A percentile compares a stretch with the other conserved stretches of the same genome.
phyloP scores from a whole-genome alignment of 2,888 invertebrate species.

The Leptopilina drosophilae region DNA sequence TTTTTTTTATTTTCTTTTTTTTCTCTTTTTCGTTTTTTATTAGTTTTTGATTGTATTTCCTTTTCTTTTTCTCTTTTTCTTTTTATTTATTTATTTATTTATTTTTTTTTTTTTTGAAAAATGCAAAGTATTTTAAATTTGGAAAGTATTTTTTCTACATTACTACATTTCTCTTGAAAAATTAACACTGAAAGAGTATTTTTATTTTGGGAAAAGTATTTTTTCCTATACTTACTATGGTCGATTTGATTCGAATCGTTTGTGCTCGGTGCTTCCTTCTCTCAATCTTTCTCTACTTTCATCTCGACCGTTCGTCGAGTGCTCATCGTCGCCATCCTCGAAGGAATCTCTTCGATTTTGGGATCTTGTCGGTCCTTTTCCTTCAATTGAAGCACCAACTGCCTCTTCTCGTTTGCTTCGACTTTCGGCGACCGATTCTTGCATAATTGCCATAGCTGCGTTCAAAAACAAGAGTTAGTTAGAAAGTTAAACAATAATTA shows the following conservation, averaged over 20 bases:
- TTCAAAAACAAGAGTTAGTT: too few species aligned
- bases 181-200: too few species aligned
- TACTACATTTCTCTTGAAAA: too few species aligned
- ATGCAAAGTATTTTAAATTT: too few species aligned
- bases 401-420: constrained; percentile 74
- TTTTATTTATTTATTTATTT: too few species aligned
- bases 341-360: constrained; percentile 71
- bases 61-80: too few species aligned
- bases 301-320: constrained; percentile 72
- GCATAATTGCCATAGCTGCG: constrained; percentile 59
- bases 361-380: constrained; percentile 60
- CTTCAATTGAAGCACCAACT: constrained; percentile 72
- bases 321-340: constrained; percentile 74
- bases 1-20: too few species aligned
- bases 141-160: too few species aligned
- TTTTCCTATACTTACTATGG: constrained; percentile 63
- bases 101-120: too few species aligned
- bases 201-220: too few species aligned
- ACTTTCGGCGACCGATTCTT: constrained; percentile 67
- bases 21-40: too few species aligned
- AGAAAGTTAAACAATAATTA: constrained; percentile 18
- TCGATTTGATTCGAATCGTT: constrained; percentile 70
- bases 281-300: constrained; percentile 72
- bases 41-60: too few species aligned
- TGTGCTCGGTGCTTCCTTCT: constrained; percentile 69